Evolutionary conservation across 2,888 invertebrate species (phyloP).

Genomic region (Amblyjoppa fuscipennis): DNA sequence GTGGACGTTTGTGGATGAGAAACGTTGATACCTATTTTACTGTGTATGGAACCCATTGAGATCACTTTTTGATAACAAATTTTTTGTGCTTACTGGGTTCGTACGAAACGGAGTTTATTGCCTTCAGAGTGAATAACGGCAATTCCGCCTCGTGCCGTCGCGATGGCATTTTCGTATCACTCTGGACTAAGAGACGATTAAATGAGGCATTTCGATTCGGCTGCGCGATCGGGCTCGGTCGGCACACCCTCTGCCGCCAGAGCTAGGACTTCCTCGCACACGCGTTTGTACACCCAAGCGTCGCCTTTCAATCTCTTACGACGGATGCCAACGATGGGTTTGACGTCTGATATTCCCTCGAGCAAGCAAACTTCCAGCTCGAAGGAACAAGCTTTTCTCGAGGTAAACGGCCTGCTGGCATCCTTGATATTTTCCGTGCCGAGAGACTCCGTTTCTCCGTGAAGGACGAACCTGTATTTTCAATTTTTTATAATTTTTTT

Average conservation of each 20-base stretch:
- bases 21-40: no score
- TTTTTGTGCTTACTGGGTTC: no score
- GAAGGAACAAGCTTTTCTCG: conserved; percentile 87
- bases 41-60: no score
- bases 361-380: conserved; percentile 90
- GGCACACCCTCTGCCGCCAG: conserved; percentile 85
- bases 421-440: conserved; percentile 73
- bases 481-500: not conserved
- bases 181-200: conserved; percentile 60
- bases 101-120: not conserved
- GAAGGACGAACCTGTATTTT: conserved; percentile 88
- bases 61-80: no score
- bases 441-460: conserved; percentile 87
- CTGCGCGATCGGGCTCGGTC: conserved; percentile 71
- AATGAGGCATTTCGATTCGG: conserved; percentile 80
- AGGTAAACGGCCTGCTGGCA: conserved; percentile 74
- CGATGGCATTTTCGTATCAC: not conserved
- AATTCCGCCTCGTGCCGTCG: not conserved
- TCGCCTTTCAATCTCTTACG: conserved; percentile 92
- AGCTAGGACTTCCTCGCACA: conserved; percentile 90
- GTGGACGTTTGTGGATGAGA: no score
- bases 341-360: conserved; percentile 82
- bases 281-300: conserved; percentile 92
- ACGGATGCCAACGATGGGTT: conserved; percentile 88
- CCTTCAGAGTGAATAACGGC: conserved; percentile 23